phyloP scores from a whole-genome alignment of 2,797 vertebrate species.

The Sebastes wilsoni region DNA sequence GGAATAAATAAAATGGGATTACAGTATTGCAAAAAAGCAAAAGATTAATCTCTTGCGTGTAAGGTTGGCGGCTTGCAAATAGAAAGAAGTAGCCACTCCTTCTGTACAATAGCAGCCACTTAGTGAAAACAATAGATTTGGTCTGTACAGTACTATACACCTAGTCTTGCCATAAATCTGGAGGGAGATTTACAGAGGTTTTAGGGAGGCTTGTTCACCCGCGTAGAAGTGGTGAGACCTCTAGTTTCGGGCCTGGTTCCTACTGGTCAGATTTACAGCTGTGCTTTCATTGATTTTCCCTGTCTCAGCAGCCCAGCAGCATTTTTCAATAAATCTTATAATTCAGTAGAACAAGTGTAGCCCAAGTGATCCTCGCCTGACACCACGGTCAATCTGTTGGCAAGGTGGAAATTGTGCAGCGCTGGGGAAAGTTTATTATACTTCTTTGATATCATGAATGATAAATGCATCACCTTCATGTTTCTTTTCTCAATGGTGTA shows the following conservation, averaged over 20 bases:
- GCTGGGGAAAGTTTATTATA: slow-evolving; percentile 42
- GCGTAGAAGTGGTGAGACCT: slow-evolving; percentile 35
- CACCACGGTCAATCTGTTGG: slow-evolving; percentile 47
- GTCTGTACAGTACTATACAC: background rate
- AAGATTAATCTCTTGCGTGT: background rate
- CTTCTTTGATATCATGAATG: slow-evolving; percentile 28
- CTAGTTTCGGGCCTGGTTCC: slow-evolving; percentile 42
- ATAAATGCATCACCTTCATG: background rate
- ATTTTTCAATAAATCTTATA: slow-evolving; percentile 69
- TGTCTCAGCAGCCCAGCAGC: slow-evolving; percentile 43
- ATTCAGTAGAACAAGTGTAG: slow-evolving; percentile 65
- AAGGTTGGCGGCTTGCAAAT: background rate
- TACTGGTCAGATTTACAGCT: slow-evolving; percentile 67
- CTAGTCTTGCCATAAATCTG: slow-evolving; percentile 53
- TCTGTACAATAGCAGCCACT: background rate
- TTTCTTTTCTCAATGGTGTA: background rate
- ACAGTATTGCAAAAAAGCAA: background rate
- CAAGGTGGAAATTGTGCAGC: slow-evolving; percentile 30
- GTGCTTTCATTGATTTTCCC: slow-evolving; percentile 67
- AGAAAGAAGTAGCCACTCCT: background rate
- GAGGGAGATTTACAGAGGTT: slow-evolving; percentile 36
- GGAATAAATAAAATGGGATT: slow-evolving; percentile 26
- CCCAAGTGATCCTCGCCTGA: slow-evolving; percentile 46
- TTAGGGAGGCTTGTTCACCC: slow-evolving; percentile 55
- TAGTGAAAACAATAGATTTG: slow-evolving; percentile 44